A percentile compares a stretch with the other conserved stretches of the same genome.
Conservation (phyloP, 2,888 invertebrate species). For the Leistus spinibarbis region DNA sequence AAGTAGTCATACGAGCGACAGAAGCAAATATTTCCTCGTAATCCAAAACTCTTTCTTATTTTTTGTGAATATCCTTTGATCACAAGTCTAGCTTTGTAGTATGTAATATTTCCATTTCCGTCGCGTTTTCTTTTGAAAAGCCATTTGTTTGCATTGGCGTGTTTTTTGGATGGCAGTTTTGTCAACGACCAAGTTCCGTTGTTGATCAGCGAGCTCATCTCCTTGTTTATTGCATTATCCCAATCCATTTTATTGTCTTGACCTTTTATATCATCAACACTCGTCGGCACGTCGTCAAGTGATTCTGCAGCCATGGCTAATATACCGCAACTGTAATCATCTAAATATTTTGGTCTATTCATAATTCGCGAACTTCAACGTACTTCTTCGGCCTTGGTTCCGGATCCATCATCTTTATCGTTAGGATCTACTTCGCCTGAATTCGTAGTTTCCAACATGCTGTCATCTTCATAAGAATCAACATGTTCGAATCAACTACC, state of each 20-base stretch:
- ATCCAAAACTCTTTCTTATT: slow-evolving; percentile 44
- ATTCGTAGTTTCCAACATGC: slow-evolving; percentile 1
- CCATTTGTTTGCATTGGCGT: slow-evolving; percentile 42
- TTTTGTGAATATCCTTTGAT: slow-evolving; percentile 45
- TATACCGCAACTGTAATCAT: slow-evolving; percentile 15
- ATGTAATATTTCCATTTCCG: slow-evolving; percentile 40
- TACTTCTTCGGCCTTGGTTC: neutral
- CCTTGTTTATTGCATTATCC: slow-evolving; percentile 42
- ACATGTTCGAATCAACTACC: too few species aligned
- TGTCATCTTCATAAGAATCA: too few species aligned
- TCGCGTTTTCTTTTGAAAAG: slow-evolving; percentile 43
- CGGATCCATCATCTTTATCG: neutral
- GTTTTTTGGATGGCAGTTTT: slow-evolving; percentile 39
- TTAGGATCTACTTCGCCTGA: slow-evolving; percentile 13
- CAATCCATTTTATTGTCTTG: slow-evolving; percentile 36
- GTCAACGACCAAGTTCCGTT: slow-evolving; percentile 43
- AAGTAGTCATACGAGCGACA: slow-evolving; percentile 44
- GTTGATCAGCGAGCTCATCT: slow-evolving; percentile 41
- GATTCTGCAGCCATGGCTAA: slow-evolving; percentile 24
- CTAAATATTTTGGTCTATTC: slow-evolving; percentile 23
- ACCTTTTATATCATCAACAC: slow-evolving; percentile 16
- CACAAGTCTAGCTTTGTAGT: slow-evolving; percentile 46
- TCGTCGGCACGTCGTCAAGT: slow-evolving; percentile 36
- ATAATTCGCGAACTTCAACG: slow-evolving; percentile 13
- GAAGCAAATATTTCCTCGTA: slow-evolving; percentile 48